Evolutionary conservation across 2,888 invertebrate genomes (phyloP).

Genomic region (Apeira syringaria): DNA sequence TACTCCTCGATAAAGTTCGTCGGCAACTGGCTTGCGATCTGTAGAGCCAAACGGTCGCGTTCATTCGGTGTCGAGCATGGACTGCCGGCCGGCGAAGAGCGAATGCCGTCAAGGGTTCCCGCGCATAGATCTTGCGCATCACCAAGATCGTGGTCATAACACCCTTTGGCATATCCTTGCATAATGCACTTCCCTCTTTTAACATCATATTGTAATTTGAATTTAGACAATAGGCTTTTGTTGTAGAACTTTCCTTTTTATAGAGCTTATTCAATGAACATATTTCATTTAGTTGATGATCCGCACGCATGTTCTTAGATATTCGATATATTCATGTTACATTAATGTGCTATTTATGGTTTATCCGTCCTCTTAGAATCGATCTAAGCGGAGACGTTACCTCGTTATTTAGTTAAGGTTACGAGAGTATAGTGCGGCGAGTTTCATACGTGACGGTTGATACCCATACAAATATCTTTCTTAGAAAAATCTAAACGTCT

Average conservation of each 20-base stretch:
- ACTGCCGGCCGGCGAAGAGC: constrained; percentile 64
- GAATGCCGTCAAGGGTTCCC: constrained; percentile 43
- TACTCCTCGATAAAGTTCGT: constrained; percentile 69
- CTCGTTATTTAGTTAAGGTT: too few relatives aligned
- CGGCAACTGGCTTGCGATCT: constrained; percentile 30
- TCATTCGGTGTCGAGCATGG: constrained; percentile 47
- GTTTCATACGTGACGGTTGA: too few relatives aligned
- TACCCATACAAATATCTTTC: too few relatives aligned
- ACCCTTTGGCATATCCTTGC: constrained; percentile 54
- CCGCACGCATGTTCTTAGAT: too few relatives aligned
- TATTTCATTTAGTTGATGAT: too few relatives aligned
- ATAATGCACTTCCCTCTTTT: constrained; percentile 44
- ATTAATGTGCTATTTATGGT: too few relatives aligned
- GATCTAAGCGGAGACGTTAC: too few relatives aligned
- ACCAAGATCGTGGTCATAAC: constrained; percentile 48
- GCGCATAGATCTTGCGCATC: constrained; percentile 74
- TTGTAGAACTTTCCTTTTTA: constrained; percentile 10
- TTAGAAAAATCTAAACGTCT: too few relatives aligned
- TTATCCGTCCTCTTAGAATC: too few relatives aligned
- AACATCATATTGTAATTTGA: constrained; percentile 32
- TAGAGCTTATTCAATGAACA: constrained; percentile 13
- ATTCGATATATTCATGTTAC: too few relatives aligned
- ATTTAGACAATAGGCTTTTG: constrained; percentile 30
- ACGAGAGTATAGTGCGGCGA: too few relatives aligned
- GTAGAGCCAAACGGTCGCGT: constrained; percentile 48